Evolutionary conservation across 2,888 invertebrate genomes (phyloP).

Genomic region (Chymomyza amoena): DNA sequence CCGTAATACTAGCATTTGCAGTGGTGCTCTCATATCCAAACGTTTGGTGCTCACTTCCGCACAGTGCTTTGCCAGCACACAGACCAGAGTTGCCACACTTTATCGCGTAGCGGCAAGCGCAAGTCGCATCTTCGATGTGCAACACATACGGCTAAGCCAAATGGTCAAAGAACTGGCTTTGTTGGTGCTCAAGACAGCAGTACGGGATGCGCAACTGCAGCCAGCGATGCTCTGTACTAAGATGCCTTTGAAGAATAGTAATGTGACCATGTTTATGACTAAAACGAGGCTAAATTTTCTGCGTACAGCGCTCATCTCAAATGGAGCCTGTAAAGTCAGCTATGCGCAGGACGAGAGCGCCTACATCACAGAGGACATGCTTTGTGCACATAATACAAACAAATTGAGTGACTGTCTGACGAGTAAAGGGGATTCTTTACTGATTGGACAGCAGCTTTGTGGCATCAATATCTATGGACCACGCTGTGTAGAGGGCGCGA

Average conservation of each 20-base stretch:
- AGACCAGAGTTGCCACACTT: background rate
- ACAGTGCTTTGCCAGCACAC: conserved; percentile 24
- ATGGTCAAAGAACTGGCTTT: conserved; percentile 25
- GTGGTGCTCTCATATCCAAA: conserved; percentile 32
- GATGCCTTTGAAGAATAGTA: conserved; percentile 9
- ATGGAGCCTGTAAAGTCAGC: conserved; percentile 37
- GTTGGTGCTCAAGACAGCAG: conserved; percentile 1
- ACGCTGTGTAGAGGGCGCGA: conserved; percentile 24
- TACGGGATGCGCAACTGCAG: conserved; percentile 7
- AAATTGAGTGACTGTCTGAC: conserved; percentile 33
- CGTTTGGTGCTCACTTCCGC: conserved; percentile 37
- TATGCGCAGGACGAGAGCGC: conserved; percentile 30
- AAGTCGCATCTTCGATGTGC: conserved; percentile 11
- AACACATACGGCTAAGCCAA: conserved; percentile 9
- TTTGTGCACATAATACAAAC: conserved; percentile 39
- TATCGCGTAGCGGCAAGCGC: conserved; percentile 26
- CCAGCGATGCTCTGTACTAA: conserved; percentile 29
- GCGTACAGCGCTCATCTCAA: conserved; percentile 31
- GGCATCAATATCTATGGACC: conserved; percentile 45
- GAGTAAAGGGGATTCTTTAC: conserved; percentile 33
- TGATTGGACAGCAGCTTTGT: conserved; percentile 32
- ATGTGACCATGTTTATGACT: conserved; percentile 38
- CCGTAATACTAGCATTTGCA: conserved; percentile 18
- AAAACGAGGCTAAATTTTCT: conserved; percentile 17
- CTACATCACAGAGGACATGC: conserved; percentile 34